Conservation (phyloP, 2,113 vertebrate species). For the Amazona guildingii region DNA sequence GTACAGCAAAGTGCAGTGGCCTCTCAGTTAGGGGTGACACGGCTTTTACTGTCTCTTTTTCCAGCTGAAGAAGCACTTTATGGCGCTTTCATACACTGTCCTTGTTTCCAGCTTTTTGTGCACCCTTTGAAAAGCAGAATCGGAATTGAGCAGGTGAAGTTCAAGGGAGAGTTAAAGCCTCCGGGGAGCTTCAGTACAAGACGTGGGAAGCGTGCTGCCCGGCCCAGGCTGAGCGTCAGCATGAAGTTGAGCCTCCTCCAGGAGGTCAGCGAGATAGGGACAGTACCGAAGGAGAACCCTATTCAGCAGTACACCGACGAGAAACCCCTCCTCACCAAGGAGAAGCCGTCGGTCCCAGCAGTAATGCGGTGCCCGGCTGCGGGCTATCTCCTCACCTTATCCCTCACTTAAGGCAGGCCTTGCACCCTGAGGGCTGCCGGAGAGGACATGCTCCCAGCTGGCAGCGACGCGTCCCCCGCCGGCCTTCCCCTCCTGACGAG, state of each 20-base stretch:
- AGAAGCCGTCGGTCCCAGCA: background rate
- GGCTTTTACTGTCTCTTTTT: background rate
- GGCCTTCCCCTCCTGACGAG: background rate
- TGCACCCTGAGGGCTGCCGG: background rate
- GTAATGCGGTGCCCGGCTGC: background rate
- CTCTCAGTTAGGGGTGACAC: background rate
- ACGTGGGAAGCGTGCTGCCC: no score
- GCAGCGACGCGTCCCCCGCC: background rate
- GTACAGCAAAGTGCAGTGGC: background rate
- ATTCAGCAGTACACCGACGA: accelerated
- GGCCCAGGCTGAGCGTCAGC: background rate
- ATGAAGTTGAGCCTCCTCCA: background rate
- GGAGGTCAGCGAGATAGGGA: background rate
- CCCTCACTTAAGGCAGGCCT: no score
- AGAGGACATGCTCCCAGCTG: no score
- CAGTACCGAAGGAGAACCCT: no score
- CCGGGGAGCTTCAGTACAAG: background rate
- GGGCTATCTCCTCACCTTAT: accelerated
- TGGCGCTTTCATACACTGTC: background rate
- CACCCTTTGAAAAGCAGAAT: background rate
- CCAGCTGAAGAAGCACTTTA: background rate
- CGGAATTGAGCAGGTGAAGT: background rate
- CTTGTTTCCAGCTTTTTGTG: background rate
- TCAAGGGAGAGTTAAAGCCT: background rate
- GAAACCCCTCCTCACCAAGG: background rate